Evolutionary conservation across 2,113 vertebrate genomes (phyloP).

Genomic region (Brienomyrus longianalis): DNA sequence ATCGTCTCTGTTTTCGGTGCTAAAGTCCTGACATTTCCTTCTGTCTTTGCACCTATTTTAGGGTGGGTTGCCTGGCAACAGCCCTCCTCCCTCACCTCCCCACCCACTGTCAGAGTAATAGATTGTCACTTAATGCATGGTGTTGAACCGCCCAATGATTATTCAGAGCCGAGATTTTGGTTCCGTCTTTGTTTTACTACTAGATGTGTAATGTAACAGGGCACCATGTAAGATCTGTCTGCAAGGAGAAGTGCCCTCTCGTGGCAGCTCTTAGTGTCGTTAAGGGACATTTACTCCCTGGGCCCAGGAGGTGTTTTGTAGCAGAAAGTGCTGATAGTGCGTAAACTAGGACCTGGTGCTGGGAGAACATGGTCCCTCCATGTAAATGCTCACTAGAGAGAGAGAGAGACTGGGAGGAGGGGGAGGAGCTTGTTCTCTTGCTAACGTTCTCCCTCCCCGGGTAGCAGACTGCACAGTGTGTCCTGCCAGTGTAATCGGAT

Average conservation of each 20-base stretch:
- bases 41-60: constrained; percentile 33
- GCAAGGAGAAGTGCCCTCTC: neutral
- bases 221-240: neutral
- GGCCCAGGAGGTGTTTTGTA: neutral
- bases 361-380: neutral
- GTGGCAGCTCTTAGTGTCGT: neutral
- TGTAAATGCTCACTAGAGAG: neutral
- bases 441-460: neutral
- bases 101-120: constrained; percentile 38
- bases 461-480: neutral
- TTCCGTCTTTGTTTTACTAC: neutral
- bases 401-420: neutral
- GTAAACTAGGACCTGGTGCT: neutral
- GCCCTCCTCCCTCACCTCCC: constrained; percentile 14
- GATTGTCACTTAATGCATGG: constrained; percentile 42
- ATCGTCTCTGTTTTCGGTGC: neutral
- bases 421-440: neutral
- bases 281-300: neutral
- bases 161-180: neutral
- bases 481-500: constrained; percentile 20
- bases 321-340: neutral
- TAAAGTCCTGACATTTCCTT: constrained; percentile 2
- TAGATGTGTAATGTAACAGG: neutral
- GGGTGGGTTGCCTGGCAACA: constrained; percentile 61
- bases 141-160: neutral